These are phyloP conservation scores for Polyodon spathula DNA, from an alignment of 2,113 vertebrate species.

Conservation along the genomic window DNA sequence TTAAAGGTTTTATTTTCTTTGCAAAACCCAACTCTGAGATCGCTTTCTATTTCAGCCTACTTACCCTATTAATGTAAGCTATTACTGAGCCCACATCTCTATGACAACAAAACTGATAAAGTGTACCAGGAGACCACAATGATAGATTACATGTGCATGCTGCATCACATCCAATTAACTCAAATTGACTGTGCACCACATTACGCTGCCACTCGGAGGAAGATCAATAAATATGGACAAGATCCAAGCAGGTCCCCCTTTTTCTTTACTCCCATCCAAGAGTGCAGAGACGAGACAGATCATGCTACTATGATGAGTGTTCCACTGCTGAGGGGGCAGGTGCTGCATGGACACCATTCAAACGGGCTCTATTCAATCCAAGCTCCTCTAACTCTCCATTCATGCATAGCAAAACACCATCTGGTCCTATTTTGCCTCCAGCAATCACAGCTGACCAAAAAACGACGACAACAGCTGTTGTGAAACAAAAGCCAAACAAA, in stretches of 20 bases:
- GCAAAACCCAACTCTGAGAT: conserved; percentile 49
- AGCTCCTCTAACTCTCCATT: conserved; percentile 95
- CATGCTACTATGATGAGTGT: conserved; percentile 76
- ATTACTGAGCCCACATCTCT: conserved; percentile 59
- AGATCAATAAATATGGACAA: conserved; percentile 95
- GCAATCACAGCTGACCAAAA: conserved; percentile 99
- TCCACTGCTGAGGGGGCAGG: conserved; percentile 86
- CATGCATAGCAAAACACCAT: conserved; percentile 99
- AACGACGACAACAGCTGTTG: conserved; percentile 99
- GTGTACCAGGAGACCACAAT: conserved; percentile 66
- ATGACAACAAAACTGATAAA: conserved; percentile 73
- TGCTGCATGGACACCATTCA: conserved; percentile 99
- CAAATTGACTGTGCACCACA: conserved; percentile 82
- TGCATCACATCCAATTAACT: conserved; percentile 97
- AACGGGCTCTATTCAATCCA: conserved; percentile 95
- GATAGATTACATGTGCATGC: conserved; percentile 86
- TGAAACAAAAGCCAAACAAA: conserved; percentile 99
- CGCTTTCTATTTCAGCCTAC: conserved; percentile 63
- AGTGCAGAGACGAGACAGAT: conserved; percentile 74
- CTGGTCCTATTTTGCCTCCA: conserved; percentile 99
- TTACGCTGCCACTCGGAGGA: conserved; percentile 77
- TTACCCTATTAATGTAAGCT: conserved; percentile 65
- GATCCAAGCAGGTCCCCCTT: conserved; percentile 62
- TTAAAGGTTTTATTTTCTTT: conserved; percentile 48
- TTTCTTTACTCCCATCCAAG: conserved; percentile 52